Conservation (phyloP, 2,797 vertebrate genomes). For the Arvicola amphibius region DNA sequence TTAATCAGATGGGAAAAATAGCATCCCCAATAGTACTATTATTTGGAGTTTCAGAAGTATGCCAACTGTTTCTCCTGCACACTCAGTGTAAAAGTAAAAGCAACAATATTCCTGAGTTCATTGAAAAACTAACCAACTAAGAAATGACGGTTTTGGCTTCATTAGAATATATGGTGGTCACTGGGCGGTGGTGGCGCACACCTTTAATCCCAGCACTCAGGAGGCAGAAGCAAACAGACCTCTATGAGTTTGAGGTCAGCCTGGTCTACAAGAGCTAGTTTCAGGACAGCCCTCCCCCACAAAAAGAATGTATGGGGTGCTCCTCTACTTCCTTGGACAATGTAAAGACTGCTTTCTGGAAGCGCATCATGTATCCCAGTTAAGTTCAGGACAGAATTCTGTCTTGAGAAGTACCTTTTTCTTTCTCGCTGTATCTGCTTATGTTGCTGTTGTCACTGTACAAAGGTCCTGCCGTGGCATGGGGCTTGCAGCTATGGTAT, state of each 20-base stretch:
- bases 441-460: conserved; percentile 99
- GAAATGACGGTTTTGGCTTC: background rate
- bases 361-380: background rate
- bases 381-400: conserved; percentile 32
- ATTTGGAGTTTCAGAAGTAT: background rate
- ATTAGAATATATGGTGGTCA: background rate
- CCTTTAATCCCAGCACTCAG: too few species aligned
- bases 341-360: background rate
- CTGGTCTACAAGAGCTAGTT: too few species aligned
- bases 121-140: background rate
- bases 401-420: conserved; percentile 92
- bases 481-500: conserved; percentile 99
- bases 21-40: conserved; percentile 3
- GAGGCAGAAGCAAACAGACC: too few species aligned
- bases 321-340: conserved; percentile 45
- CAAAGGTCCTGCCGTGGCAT: conserved; percentile 95
- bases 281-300: too few species aligned
- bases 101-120: background rate
- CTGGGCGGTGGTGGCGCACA: too few species aligned
- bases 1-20: background rate
- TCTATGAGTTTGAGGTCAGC: too few species aligned
- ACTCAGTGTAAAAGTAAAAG: conserved; percentile 19
- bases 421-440: conserved; percentile 99
- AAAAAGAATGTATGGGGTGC: background rate
- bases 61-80: conserved; percentile 13